phyloP scores from a whole-genome alignment of 1,140 invertebrate species.

The Reticulitermes speratus region DNA sequence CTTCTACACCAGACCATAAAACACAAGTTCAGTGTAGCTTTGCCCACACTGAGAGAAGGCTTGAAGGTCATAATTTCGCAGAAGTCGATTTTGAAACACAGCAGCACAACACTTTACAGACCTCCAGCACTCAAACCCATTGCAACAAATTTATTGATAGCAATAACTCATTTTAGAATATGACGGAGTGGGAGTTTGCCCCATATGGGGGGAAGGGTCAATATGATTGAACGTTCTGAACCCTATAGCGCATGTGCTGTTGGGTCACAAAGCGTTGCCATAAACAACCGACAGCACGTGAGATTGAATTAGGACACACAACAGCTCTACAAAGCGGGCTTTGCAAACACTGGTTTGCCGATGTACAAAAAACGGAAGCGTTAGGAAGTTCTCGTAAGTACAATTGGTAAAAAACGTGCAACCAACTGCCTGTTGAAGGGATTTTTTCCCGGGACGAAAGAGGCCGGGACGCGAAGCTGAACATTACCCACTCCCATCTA shows the following conservation, averaged over 20 bases:
- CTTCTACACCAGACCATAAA: not conserved
- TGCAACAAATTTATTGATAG: not conserved
- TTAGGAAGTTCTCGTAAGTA: too few relatives aligned
- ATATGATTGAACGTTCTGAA: not conserved
- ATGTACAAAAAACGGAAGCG: too few relatives aligned
- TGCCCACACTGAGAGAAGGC: not conserved
- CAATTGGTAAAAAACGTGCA: too few relatives aligned
- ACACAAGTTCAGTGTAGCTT: not conserved
- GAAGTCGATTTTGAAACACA: not conserved
- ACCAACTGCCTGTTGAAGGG: too few relatives aligned
- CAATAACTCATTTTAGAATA: not conserved
- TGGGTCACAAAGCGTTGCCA: not conserved
- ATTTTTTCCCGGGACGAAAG: too few relatives aligned
- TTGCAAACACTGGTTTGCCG: not conserved
- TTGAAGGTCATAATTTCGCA: not conserved
- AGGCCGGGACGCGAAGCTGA: too few relatives aligned
- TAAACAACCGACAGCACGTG: not conserved
- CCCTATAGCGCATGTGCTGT: not conserved
- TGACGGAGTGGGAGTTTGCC: not conserved
- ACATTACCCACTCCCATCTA: too few relatives aligned
- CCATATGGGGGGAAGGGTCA: not conserved
- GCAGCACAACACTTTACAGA: not conserved
- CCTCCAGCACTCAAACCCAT: not conserved
- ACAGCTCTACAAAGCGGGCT: not conserved
- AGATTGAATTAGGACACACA: not conserved